Conservation (phyloP, 1,140 invertebrate genomes). For the Diplogasteroides magnus region DNA sequence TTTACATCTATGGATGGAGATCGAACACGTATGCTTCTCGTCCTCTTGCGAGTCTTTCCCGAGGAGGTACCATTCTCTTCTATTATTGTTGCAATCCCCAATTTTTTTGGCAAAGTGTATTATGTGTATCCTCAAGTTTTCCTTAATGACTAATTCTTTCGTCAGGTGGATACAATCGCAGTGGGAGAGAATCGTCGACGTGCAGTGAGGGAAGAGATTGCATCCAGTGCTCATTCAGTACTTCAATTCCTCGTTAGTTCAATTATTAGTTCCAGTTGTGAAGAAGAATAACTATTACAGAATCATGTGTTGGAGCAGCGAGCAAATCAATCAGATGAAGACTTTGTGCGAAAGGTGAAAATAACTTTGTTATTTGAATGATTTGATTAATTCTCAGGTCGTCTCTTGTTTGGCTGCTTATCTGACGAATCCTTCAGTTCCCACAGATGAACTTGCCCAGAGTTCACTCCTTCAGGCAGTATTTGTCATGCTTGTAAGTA, state of each 20-base stretch:
- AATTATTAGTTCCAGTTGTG: neutral
- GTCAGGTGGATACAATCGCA: conserved; percentile 60
- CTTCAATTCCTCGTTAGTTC: conserved; percentile 70
- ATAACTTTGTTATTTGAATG: no score
- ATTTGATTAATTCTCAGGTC: conserved; percentile 3
- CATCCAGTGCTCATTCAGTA: conserved; percentile 57
- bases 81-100: no score
- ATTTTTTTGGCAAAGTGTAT: no score
- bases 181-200: conserved; percentile 81
- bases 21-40: conserved; percentile 23
- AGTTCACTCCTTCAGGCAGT: neutral
- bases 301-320: conserved; percentile 12
- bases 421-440: conserved; percentile 8
- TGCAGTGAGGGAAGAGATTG: conserved; percentile 74
- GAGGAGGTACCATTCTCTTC: conserved; percentile 26
- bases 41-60: conserved; percentile 22
- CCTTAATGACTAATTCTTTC: no score
- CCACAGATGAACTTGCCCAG: conserved; percentile 4
- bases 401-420: conserved; percentile 10
- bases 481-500: conserved; percentile 12
- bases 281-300: neutral
- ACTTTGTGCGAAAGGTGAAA: conserved; percentile 21
- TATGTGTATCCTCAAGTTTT: no score
- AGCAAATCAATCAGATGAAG: conserved; percentile 3
- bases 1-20: conserved; percentile 17